phyloP scores from a whole-genome alignment of 2,113 vertebrate species.

The Saccopteryx leptura region DNA sequence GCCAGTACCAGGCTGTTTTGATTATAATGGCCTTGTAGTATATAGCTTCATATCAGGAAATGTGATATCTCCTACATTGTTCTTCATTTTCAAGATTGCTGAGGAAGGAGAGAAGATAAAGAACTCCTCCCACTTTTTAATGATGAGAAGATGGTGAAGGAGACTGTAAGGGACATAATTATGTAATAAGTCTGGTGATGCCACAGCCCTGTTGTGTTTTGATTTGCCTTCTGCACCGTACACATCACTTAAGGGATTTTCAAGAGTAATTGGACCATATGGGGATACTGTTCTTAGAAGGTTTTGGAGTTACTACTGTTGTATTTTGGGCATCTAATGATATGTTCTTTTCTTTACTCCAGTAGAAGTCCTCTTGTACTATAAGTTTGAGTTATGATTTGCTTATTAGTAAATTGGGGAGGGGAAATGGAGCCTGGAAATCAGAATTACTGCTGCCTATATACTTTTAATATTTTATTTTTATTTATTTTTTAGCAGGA shows the following conservation, averaged over 20 bases:
- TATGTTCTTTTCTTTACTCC: background rate
- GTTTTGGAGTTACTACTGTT: background rate
- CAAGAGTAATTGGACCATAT: background rate
- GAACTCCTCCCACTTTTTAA: background rate
- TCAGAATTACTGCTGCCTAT: constrained; percentile 2
- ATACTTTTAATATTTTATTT: too few species aligned
- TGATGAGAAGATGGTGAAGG: background rate
- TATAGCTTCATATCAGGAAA: too few species aligned
- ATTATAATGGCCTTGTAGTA: too few species aligned
- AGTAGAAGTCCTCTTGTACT: background rate
- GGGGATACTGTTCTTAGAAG: background rate
- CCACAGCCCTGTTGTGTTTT: background rate
- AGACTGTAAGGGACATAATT: background rate
- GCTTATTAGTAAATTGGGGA: constrained; percentile 47
- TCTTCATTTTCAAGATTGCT: too few species aligned
- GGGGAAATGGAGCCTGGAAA: background rate
- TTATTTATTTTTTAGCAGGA: too few species aligned
- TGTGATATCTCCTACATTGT: too few species aligned
- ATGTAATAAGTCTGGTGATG: background rate
- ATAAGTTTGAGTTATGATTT: constrained; percentile 7
- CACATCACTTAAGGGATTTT: constrained; percentile 22
- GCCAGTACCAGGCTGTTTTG: too few species aligned
- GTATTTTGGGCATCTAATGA: background rate
- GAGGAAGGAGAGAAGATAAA: too few species aligned
- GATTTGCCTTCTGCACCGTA: background rate